These are phyloP conservation scores for Planococcus citri DNA, from an alignment of 1,140 invertebrate genomes.

Conservation along the genomic window DNA sequence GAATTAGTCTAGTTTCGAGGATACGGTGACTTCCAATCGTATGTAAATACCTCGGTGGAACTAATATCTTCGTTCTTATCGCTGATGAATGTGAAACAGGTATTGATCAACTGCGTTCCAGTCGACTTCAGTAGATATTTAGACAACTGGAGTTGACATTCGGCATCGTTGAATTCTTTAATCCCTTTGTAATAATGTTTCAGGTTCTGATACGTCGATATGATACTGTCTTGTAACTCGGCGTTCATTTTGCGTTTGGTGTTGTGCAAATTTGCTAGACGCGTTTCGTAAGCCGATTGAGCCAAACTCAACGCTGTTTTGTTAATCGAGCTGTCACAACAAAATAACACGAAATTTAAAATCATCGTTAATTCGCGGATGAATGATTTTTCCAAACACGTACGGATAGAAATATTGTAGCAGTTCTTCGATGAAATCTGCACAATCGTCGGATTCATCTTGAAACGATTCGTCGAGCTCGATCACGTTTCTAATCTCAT, in stretches of 20 bases:
- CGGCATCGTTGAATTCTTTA: slow-evolving; percentile 45
- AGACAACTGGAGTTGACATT: slow-evolving; percentile 49
- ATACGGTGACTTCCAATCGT: not conserved
- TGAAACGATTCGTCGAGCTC: slow-evolving; percentile 39
- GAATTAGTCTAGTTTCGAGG: not conserved
- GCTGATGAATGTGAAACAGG: slow-evolving; percentile 12
- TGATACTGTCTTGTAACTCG: slow-evolving; percentile 68
- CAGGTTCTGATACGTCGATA: slow-evolving; percentile 59
- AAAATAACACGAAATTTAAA: not conserved
- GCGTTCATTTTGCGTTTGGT: slow-evolving; percentile 59
- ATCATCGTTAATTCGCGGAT: no score
- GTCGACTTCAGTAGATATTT: slow-evolving; percentile 76
- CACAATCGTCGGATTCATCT: slow-evolving; percentile 35
- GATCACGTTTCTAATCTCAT: slow-evolving; percentile 56
- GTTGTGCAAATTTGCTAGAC: slow-evolving; percentile 50
- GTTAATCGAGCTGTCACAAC: slow-evolving; percentile 34
- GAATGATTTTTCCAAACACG: slow-evolving; percentile 27
- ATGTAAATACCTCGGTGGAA: slow-evolving; percentile 20
- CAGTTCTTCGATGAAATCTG: slow-evolving; percentile 33
- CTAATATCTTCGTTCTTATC: slow-evolving; percentile 22
- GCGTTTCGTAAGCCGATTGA: slow-evolving; percentile 53
- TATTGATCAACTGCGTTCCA: slow-evolving; percentile 67
- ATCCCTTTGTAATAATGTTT: slow-evolving; percentile 76
- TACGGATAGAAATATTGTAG: slow-evolving; percentile 45
- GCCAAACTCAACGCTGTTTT: slow-evolving; percentile 45